These are phyloP conservation scores for Octodon degus DNA, from an alignment of 2,113 vertebrate genomes.

Conservation along the genomic window DNA sequence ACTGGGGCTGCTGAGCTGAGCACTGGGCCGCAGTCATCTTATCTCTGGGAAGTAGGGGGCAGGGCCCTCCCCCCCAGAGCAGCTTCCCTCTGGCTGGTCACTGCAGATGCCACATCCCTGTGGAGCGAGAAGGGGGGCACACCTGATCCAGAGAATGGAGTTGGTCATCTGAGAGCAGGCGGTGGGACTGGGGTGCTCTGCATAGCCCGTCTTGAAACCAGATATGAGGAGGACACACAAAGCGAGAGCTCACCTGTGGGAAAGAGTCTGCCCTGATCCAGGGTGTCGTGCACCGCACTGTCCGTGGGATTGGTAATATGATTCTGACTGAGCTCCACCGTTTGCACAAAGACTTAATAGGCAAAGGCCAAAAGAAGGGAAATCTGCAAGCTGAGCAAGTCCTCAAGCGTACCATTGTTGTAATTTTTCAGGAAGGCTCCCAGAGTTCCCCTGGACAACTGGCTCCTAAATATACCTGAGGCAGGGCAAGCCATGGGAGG, in stretches of 20 bases:
- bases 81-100: conserved; percentile 84
- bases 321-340: conserved; percentile 77
- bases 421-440: neutral
- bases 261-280: conserved; percentile 87
- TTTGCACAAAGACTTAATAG: conserved; percentile 40
- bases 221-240: conserved; percentile 87
- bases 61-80: conserved; percentile 60
- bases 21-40: conserved; percentile 84
- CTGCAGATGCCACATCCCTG: conserved; percentile 84
- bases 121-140: conserved; percentile 73
- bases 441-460: neutral
- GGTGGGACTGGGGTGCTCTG: conserved; percentile 86
- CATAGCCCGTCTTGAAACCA: conserved; percentile 89
- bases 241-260: conserved; percentile 91
- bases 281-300: conserved; percentile 83
- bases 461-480: fast-evolving
- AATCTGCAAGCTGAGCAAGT: neutral
- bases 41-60: conserved; percentile 76
- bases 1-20: neutral
- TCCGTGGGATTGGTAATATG: conserved; percentile 88
- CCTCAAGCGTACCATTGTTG: fast-evolving
- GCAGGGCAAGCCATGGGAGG: fast-evolving
- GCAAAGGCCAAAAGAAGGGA: conserved; percentile 46
- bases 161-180: conserved; percentile 83
- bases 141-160: neutral